phyloP scores from a whole-genome alignment of 2,113 vertebrate genomes.

The Oryzias curvinotus region DNA sequence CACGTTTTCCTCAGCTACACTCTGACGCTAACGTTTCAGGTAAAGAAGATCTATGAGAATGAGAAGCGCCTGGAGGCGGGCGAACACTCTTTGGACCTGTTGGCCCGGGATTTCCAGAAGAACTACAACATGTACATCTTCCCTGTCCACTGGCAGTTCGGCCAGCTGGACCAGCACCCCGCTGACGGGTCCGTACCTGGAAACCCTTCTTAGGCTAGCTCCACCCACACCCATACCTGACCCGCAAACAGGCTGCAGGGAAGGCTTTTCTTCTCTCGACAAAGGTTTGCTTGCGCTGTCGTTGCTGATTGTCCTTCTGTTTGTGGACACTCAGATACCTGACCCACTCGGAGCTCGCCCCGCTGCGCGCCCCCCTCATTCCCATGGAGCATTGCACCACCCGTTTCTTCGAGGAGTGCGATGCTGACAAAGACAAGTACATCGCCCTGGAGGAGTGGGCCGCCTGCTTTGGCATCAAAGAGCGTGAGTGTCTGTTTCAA shows the following conservation, averaged over 20 bases:
- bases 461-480: conserved; percentile 94
- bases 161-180: conserved; percentile 96
- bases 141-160: conserved; percentile 98
- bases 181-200: conserved; percentile 83
- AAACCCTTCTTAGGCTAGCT: background rate
- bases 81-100: conserved; percentile 91
- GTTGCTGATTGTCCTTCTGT: too few species aligned
- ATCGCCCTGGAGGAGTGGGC: conserved; percentile 98
- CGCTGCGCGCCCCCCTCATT: conserved; percentile 94
- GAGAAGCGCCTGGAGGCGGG: conserved; percentile 95
- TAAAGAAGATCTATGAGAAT: conserved; percentile 97
- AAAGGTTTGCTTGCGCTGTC: too few species aligned
- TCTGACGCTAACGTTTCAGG: conserved; percentile 67
- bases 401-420: conserved; percentile 93
- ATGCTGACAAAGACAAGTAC: conserved; percentile 94
- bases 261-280: too few species aligned
- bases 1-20: too few species aligned
- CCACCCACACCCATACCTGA: too few species aligned
- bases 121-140: conserved; percentile 99
- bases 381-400: conserved; percentile 99
- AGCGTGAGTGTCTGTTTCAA: conserved; percentile 81
- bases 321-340: conserved; percentile 81
- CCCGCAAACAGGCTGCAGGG: too few species aligned
- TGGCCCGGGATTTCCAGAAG: conserved; percentile 96
- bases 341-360: conserved; percentile 96